phyloP scores from a whole-genome alignment of 1,140 invertebrate genomes.

The Eupeodes corollae region DNA sequence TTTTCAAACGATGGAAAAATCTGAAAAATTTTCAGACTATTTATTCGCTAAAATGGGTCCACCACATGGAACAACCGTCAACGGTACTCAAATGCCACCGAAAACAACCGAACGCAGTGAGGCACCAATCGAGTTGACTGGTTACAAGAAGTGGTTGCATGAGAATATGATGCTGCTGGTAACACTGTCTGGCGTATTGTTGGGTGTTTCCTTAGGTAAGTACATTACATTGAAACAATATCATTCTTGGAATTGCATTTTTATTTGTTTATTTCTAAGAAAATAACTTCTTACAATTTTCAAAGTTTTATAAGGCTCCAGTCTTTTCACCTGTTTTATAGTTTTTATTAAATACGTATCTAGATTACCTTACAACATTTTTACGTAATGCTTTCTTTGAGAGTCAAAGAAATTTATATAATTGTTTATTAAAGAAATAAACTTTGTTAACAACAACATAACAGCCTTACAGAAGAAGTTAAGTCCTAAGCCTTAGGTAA shows the following conservation, averaged over 20 bases:
- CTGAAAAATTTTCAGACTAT: slow-evolving; percentile 58
- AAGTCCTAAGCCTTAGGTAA: too few species aligned
- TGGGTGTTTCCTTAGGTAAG: slow-evolving; percentile 62
- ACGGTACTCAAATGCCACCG: slow-evolving; percentile 46
- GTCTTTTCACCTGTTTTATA: too few species aligned
- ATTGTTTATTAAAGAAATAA: too few species aligned
- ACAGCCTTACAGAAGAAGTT: too few species aligned
- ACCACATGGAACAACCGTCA: slow-evolving; percentile 38
- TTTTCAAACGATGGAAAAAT: slow-evolving; percentile 37
- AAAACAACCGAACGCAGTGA: slow-evolving; percentile 43
- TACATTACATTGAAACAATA: neutral
- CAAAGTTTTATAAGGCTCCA: too few species aligned
- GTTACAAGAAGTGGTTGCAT: slow-evolving; percentile 52
- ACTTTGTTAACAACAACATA: too few species aligned
- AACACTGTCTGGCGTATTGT: slow-evolving; percentile 62
- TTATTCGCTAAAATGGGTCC: slow-evolving; percentile 63
- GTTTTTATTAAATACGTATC: too few species aligned
- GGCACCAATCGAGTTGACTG: slow-evolving; percentile 50
- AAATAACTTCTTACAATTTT: too few species aligned
- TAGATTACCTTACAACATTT: too few species aligned
- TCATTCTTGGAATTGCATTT: neutral
- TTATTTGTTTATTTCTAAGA: too few species aligned
- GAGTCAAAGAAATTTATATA: too few species aligned
- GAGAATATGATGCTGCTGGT: slow-evolving; percentile 67
- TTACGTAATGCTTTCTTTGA: too few species aligned